Percentiles rank a stretch among this genome's conserved stretches.
phyloP scores from a whole-genome alignment of 2,113 vertebrate genomes.

The Esox niger region DNA sequence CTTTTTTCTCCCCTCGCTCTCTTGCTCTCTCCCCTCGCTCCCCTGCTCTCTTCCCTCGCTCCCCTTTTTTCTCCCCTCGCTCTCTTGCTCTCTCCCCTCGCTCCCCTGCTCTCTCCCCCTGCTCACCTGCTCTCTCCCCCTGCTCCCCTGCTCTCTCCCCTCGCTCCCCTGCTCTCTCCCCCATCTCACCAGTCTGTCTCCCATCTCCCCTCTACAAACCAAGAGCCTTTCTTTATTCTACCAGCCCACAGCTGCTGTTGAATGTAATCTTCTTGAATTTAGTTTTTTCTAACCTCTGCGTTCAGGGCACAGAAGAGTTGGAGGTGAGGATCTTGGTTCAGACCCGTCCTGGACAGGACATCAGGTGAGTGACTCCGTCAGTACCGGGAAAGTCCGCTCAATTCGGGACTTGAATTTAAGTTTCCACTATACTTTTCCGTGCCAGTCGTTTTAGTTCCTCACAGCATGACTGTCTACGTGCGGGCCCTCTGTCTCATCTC shows the following conservation, averaged over 20 bases:
- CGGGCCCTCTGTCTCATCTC: conserved; percentile 1
- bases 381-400: too few species aligned
- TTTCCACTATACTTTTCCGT: too few species aligned
- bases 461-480: too few species aligned
- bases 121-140: background rate
- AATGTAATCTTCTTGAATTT: too few species aligned
- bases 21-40: background rate
- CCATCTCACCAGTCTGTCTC: background rate
- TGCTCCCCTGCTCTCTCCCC: background rate
- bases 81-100: too few species aligned
- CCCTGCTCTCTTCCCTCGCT: too few species aligned
- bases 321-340: conserved; percentile 97
- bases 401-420: background rate
- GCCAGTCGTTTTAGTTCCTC: background rate
- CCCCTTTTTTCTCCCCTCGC: background rate
- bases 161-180: too few species aligned
- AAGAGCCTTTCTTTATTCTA: too few species aligned
- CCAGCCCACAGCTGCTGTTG: too few species aligned
- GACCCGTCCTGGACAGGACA: conserved; percentile 95
- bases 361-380: conserved; percentile 73
- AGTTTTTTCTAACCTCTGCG: conserved; percentile 26
- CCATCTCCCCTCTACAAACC: too few species aligned
- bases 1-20: background rate
- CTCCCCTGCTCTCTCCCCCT: background rate
- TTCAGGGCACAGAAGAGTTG: conserved; percentile 95